Base-by-base conservation (phyloP, 2,888 invertebrate genomes). In the Tiliacea citrago region DNA sequence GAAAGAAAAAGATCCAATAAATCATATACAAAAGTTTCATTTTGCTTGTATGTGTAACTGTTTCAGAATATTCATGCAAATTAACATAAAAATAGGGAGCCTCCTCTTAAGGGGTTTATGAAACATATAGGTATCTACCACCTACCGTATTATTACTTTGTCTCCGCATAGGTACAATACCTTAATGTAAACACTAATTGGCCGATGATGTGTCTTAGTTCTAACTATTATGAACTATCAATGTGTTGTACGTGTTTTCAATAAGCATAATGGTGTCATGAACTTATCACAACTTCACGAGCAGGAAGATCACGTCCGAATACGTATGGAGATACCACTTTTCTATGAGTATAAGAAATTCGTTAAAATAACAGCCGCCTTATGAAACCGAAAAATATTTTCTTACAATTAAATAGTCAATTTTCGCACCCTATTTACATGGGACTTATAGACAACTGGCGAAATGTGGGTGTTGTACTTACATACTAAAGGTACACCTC, bases 241-340 rank as follows among this genome's bases (percentile, higher is more conserved):
- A 42, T 42, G 21, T 39, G 0, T n/a, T 42, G 57, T 74, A 74
- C 57, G 74, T 74, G 74, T 39, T 75, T 42, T 42, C 29, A 73
- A 42, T 63, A 74, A 39, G 16, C 4, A 39, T 29, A 16, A n/a
- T 24, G 16, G 10, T 58, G 16, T 4, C 35, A 9, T 42, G 1
- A 10, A 57, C n/a, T 57, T 74, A 42, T 58, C 75, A 29, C 29
- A 29, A 29, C 29, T 29, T 29, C 29, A 49, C 13, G 18, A 75
- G 58, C 35, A 51, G 49, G 29, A 73, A 63, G 29, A 63, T 63
- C 63, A 74, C 49, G 62, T 71, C 61, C 8, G n/a, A 24, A 49
- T 47, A 42, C n/a, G n/a, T 24, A n/a, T n/a, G n/a, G n/a, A 35
- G 24, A 39, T 62, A 49, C 18, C 24, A 49, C 53, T 45, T 29